Percentiles rank a stretch among this genome's conserved stretches.
phyloP scores from a whole-genome alignment of 2,888 invertebrate genomes.

The Trissolcus japonicus region DNA sequence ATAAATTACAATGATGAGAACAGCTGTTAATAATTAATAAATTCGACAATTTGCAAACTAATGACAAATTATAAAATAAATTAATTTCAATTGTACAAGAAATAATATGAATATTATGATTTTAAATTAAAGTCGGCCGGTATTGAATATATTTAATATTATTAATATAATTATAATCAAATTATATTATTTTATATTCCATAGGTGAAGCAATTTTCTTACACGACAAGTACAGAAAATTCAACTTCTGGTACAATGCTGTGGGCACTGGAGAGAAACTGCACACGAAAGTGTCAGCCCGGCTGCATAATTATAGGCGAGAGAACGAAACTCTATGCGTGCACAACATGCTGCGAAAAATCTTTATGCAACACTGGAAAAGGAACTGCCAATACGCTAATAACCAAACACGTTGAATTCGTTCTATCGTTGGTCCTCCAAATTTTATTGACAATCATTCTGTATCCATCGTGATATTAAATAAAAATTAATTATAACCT shows the following conservation, averaged over 20 bases:
- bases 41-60: too few species aligned
- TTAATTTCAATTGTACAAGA: too few species aligned
- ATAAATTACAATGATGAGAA: neutral
- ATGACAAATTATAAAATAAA: too few species aligned
- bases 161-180: neutral
- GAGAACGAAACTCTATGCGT: conserved; percentile 90
- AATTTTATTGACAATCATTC: conserved; percentile 68
- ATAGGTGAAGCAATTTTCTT: conserved; percentile 89
- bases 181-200: neutral
- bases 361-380: conserved; percentile 88
- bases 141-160: neutral
- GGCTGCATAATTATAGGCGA: conserved; percentile 94
- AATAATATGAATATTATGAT: too few species aligned
- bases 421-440: conserved; percentile 69
- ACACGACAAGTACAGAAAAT: conserved; percentile 89
- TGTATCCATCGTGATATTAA: conserved; percentile 69
- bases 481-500: conserved; percentile 62
- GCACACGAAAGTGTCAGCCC: conserved; percentile 88
- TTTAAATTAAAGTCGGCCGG: neutral
- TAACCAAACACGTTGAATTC: conserved; percentile 61
- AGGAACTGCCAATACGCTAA: conserved; percentile 63
- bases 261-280: conserved; percentile 91
- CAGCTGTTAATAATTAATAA: too few species aligned
- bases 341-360: conserved; percentile 89
- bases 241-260: conserved; percentile 83